Evolutionary conservation across 2,797 vertebrate genomes (phyloP), one percentile per base, ranked within the genome.

Genomic region (Pangasius djambal): DNA sequence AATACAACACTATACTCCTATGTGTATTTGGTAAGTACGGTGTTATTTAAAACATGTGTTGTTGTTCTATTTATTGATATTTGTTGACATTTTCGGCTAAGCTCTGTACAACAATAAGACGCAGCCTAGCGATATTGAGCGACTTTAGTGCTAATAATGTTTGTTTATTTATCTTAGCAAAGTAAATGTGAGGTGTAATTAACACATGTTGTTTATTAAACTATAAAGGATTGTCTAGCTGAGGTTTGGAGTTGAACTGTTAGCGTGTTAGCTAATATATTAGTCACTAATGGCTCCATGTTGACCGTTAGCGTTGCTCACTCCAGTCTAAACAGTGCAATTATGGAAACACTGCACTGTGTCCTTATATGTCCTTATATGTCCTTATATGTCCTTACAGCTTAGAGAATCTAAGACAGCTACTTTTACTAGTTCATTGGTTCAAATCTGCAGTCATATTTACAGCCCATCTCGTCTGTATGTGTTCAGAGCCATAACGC

Each of bases 11-110:
- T 74, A 40, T 15, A n/a, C 10, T 87, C 25, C 25, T 37, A 72
- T 78, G 25, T 50, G 31, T 74, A 15, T 83, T 86, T 57, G 91
- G 91, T 92, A 86, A 93, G 91, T 84, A 75, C 16, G 18, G 9
- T 63, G 25, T 37, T 34, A 61, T 48, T 48, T 70, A 2, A 31
- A 12, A 1, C 12, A 6, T 48, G 3, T 65, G 52, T 13, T 25
- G 13, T 15, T 28, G 20, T 65, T 18, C 0, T 2, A 4, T n/a
- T 75, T 61, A 55, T 55, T 55, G 5, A 48, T 37, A 18, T 59
- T 48, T 78, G 9, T 57, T 31, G 72, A 65, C 57, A 57, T 44
- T 65, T 69, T 83, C 40, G 40, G 28, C 18, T 18, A 50, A 31
- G 28, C 28, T 84, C 63, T 5, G 4, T 84, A 22, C n/a, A 34